These are phyloP conservation scores for Schizopygopsis malacanthus DNA, from an alignment of 2,797 vertebrate species.

Conservation along the genomic window DNA sequence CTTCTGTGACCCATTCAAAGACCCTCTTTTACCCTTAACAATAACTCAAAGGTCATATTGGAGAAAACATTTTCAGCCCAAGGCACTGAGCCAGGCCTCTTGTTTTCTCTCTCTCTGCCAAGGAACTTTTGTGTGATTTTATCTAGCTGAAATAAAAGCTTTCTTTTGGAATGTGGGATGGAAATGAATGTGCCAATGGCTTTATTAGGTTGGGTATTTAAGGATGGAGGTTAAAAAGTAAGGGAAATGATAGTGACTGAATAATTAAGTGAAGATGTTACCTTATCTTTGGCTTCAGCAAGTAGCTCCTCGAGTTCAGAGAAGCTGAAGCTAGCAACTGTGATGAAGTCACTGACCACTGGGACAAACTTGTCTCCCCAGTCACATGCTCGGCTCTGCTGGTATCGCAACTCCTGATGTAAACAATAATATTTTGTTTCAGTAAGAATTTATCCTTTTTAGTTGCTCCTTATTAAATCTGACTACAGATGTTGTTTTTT, in stretches of 20 bases:
- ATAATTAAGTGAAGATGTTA: constrained; percentile 62
- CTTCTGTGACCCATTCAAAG: constrained; percentile 39
- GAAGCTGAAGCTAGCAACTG: constrained; percentile 97
- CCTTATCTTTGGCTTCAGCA: constrained; percentile 93
- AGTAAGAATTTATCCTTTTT: neutral
- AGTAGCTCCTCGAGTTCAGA: constrained; percentile 96
- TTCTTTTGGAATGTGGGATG: constrained; percentile 32
- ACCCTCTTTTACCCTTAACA: constrained; percentile 42
- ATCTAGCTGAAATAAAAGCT: constrained; percentile 44
- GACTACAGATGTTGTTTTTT: constrained; percentile 7
- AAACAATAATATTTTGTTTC: neutral
- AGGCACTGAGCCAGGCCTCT: constrained; percentile 22
- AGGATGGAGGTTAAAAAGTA: neutral
- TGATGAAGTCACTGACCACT: constrained; percentile 96
- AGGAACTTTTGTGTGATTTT: constrained; percentile 39
- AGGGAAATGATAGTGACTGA: neutral
- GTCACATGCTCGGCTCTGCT: constrained; percentile 84
- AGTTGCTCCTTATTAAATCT: constrained; percentile 5
- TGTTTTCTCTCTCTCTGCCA: constrained; percentile 20
- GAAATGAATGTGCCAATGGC: neutral
- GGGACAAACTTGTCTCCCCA: constrained; percentile 91
- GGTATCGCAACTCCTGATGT: constrained; percentile 91
- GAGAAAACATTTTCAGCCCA: constrained; percentile 30
- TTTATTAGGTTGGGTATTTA: constrained; percentile 20
- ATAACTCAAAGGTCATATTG: constrained; percentile 36